Evolutionary conservation across 2,797 vertebrate genomes (phyloP), one percentile per base, ranked within the genome.

Genomic region (Enteromius anoplus): DNA sequence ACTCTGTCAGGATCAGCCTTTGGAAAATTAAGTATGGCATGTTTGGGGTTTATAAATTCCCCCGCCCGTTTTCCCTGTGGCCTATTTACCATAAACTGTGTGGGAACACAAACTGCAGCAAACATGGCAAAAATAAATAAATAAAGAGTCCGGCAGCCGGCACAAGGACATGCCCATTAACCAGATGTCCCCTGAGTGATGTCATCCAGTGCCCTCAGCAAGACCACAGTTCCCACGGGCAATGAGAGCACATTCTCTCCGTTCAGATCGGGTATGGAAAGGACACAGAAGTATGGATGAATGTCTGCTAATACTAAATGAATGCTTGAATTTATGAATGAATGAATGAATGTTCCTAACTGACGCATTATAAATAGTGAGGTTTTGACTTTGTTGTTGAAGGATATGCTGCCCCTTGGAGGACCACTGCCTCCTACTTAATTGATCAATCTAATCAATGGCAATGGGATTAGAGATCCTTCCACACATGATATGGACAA

Each of bases 1-100:
- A 85, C 75, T 87, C 85, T 86, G 89, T 87, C 84, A 85, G 49
- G 70, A 91, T 90, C 73, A 91, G 86, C 71, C 71, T 71, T 76
- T 40, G 83, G 73, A 87, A 86, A 86, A 87, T 82, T 80, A 89
- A 85, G 69, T 76, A 62, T 85, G 85, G 72, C 80, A 66, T 83
- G 83, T 79, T 75, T 72, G 45, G 83, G 64, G 84, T 83, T 80
- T 84, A 82, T 47, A 78, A 82, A 85, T 85, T 49, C 64, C 79
- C 80, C 77, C 62, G 32, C 60, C 73, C 40, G 53, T 85, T 89
- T 84, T 85, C 82, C 82, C 85, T 68, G 80, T 87, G 88, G 86
- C 84, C 85, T 85, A 87, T 87, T 89, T 89, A 83, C 80, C 85
- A 82, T 85, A 85, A 85, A 86, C 75, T 80, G 75, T 69, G 83